phyloP scores from a whole-genome alignment of 2,113 vertebrate species.

The Tachysurus fulvidraco region DNA sequence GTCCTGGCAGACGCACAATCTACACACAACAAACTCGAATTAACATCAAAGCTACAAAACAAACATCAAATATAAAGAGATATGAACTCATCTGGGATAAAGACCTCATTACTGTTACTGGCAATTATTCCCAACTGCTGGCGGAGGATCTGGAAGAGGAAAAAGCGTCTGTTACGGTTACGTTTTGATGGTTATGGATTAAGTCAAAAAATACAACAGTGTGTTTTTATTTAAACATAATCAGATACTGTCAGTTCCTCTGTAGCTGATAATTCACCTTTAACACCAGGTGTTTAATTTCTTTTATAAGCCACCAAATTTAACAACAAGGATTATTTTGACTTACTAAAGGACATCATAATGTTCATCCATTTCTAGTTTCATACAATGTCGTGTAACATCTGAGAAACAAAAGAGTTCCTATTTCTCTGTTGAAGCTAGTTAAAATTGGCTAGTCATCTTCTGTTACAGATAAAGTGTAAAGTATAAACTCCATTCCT shows the following conservation, averaged over 20 bases:
- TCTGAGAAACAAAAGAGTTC: background rate
- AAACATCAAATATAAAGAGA: background rate
- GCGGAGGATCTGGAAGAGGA: conserved; percentile 52
- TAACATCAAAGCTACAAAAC: background rate
- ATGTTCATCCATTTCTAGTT: background rate
- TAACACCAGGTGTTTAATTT: background rate
- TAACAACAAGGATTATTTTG: background rate
- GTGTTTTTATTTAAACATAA: no score
- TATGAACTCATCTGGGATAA: background rate
- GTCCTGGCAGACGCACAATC: conserved; percentile 68
- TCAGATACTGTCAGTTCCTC: background rate
- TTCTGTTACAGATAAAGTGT: background rate
- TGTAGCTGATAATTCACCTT: background rate
- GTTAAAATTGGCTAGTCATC: background rate
- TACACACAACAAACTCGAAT: conserved; percentile 35
- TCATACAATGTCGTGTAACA: background rate
- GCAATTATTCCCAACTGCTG: conserved; percentile 72
- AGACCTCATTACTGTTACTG: conserved; percentile 77
- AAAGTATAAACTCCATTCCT: background rate
- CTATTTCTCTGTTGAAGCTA: background rate
- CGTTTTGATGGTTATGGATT: background rate
- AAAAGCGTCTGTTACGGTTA: background rate
- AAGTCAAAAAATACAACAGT: background rate
- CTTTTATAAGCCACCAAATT: background rate
- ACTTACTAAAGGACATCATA: background rate